These are phyloP conservation scores for Poeciliopsis gracilis DNA, from an alignment of 2,797 vertebrate species.

Conservation along the genomic window DNA sequence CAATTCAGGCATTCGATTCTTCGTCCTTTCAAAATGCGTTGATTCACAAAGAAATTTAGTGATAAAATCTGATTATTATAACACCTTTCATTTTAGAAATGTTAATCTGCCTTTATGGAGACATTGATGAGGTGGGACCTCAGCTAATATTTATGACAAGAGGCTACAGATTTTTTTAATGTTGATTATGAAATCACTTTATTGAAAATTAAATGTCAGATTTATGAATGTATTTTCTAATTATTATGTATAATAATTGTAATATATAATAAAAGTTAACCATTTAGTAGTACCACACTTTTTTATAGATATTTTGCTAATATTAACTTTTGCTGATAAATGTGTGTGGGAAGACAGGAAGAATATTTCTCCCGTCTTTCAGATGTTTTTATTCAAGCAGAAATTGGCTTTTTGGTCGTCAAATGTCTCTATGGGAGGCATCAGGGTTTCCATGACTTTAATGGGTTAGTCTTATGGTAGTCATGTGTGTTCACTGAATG, in stretches of 20 bases:
- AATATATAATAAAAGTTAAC: background rate
- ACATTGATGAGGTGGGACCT: background rate
- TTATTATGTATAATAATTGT: background rate
- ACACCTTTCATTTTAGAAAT: background rate
- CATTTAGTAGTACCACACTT: background rate
- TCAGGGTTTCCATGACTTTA: background rate
- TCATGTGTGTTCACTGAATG: conserved; percentile 11
- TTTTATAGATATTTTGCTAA: no score
- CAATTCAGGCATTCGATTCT: background rate
- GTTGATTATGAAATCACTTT: background rate
- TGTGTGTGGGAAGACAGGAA: background rate
- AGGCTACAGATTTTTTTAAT: background rate
- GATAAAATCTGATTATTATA: background rate
- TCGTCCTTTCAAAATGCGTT: background rate
- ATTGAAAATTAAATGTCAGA: background rate
- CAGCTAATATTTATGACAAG: background rate
- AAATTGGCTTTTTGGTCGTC: background rate
- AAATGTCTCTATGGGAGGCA: background rate
- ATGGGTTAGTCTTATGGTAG: background rate
- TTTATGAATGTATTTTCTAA: background rate
- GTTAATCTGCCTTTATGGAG: background rate
- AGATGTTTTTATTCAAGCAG: background rate
- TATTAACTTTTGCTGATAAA: background rate
- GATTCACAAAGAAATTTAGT: background rate
- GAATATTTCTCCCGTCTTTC: background rate